Conservation (phyloP, 2,888 invertebrate species). For the Callimorpha dominula region DNA sequence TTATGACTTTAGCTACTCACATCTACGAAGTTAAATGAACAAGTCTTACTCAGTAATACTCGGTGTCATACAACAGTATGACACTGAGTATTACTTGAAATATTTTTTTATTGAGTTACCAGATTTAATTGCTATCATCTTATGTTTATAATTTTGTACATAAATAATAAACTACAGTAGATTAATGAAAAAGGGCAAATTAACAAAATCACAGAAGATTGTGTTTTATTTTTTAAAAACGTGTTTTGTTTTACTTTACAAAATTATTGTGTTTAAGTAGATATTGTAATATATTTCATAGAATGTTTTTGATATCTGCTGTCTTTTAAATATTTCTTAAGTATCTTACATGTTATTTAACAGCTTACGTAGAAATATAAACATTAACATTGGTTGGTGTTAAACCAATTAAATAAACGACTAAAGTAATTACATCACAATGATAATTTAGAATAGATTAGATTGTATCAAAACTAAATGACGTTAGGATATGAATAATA, state of each 20-base stretch:
- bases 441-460: background rate
- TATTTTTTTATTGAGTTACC: background rate
- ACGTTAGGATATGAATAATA: background rate
- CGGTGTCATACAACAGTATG: background rate
- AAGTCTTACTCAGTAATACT: conserved; percentile 24
- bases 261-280: background rate
- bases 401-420: conserved; percentile 8
- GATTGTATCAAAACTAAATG: conserved; percentile 5
- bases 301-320: background rate
- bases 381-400: conserved; percentile 10
- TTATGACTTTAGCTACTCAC: conserved; percentile 64
- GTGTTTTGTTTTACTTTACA: background rate
- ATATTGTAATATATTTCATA: background rate
- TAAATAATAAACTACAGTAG: background rate
- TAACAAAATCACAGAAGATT: background rate
- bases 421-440: conserved; percentile 2
- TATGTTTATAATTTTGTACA: background rate
- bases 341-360: conserved; percentile 3
- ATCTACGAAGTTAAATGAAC: conserved; percentile 45
- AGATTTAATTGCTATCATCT: no score
- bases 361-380: conserved; percentile 8
- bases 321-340: background rate
- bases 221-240: background rate
- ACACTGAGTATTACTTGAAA: background rate
- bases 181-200: background rate